phyloP scores from a whole-genome alignment of 2,113 vertebrate genomes.

The Arvicanthis niloticus region DNA sequence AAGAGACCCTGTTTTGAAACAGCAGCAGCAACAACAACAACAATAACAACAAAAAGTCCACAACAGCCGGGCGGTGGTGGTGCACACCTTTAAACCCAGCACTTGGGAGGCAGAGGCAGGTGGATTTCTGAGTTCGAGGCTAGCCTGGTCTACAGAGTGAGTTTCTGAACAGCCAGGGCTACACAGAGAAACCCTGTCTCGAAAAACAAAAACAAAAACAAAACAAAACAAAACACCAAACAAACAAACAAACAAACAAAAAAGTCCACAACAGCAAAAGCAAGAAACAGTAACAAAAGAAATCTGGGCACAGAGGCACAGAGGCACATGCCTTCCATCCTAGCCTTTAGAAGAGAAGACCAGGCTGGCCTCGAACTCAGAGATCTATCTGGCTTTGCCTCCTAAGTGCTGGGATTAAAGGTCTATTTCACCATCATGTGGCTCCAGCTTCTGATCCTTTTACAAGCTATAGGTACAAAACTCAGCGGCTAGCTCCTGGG shows the following conservation, averaged over 20 bases:
- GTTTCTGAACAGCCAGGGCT: no score
- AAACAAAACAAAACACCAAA: no score
- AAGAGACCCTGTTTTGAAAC: neutral
- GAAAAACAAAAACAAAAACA: no score
- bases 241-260: no score
- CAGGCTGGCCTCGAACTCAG: neutral
- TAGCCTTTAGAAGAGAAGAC: neutral
- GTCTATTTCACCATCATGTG: neutral
- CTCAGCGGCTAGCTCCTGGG: neutral
- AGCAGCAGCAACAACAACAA: no score
- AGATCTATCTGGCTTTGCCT: neutral
- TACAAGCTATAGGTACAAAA: neutral
- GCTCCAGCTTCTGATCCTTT: neutral
- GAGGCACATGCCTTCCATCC: neutral
- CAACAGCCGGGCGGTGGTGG: no score
- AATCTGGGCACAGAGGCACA: neutral
- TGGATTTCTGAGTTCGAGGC: no score
- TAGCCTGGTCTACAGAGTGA: no score
- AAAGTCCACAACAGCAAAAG: neutral
- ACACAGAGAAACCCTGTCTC: no score
- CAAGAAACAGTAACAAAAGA: neutral
- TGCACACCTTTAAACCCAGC: no score
- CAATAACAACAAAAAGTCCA: neutral
- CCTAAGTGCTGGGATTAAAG: neutral
- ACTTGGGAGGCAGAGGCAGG: no score